phyloP scores from a whole-genome alignment of 2,888 invertebrate species.

The Xestia c-nigrum region DNA sequence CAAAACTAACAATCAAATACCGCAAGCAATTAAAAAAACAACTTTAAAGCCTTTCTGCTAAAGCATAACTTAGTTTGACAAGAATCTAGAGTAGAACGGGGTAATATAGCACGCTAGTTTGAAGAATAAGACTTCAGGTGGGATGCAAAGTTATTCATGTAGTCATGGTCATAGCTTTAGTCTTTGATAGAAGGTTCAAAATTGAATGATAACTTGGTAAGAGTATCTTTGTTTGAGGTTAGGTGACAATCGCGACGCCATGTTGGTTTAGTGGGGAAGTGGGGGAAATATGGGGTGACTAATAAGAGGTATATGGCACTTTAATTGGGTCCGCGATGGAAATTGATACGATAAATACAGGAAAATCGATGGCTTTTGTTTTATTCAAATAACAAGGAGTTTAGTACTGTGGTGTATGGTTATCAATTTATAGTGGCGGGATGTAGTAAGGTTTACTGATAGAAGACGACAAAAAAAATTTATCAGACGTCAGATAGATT shows the following conservation, averaged over 20 bases:
- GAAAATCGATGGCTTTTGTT: conserved; percentile 73
- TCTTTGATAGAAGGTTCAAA: conserved; percentile 14
- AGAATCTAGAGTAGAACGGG: conserved; percentile 73
- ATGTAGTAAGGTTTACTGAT: too few relatives aligned
- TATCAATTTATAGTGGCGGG: not conserved
- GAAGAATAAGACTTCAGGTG: conserved; percentile 87
- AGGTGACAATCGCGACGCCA: conserved; percentile 90
- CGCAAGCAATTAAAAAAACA: conserved; percentile 56
- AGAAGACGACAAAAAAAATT: too few relatives aligned
- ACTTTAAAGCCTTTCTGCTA: conserved; percentile 50
- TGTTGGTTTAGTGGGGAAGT: conserved; percentile 86
- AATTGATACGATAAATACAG: conserved; percentile 78
- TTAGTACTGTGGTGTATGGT: conserved; percentile 29
- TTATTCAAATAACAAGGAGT: conserved; percentile 75
- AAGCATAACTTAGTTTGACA: conserved; percentile 62
- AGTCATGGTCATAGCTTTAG: conserved; percentile 61
- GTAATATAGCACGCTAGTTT: conserved; percentile 84
- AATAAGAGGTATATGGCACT: conserved; percentile 87
- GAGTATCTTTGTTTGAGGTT: conserved; percentile 74
- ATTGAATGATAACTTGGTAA: conserved; percentile 49
- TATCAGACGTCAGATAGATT: too few relatives aligned
- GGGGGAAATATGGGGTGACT: conserved; percentile 84
- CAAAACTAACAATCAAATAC: conserved; percentile 77
- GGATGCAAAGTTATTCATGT: conserved; percentile 64
- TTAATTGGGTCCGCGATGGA: conserved; percentile 87